Base-by-base conservation (phyloP, 2,797 vertebrate species). In the Phrynocephalus vlangalii region DNA sequence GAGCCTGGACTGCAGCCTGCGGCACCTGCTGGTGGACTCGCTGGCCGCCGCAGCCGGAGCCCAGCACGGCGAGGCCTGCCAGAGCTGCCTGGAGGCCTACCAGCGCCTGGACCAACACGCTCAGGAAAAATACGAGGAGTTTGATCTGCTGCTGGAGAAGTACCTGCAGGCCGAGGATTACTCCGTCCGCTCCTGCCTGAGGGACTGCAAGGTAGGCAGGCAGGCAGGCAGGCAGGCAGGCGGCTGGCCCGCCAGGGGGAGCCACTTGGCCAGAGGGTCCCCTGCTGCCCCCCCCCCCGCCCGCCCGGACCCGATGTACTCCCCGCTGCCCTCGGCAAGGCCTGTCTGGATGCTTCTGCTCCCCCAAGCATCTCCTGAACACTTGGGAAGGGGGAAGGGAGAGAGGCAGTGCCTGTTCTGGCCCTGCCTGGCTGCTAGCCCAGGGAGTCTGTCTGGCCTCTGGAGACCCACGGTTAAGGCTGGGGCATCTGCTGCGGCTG, bases 41-140 rank as follows among this genome's bases (percentile, higher is more conserved):
- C 94, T 95, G 95, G 48, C 80, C 0, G 96, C 94, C 71, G 95
- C 96, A 2, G 94, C 96, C 44, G 97, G 90, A 88, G 96, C 95
- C 94, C 96, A 71, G 94, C 97, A 94, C 85, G 97, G 96, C 89
- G 97, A 97, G 93, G 96, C 96, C 92, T 98, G 97, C 94, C 96
- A 96, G 95, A 95, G 93, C 95, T 98, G 97, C 90, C 95, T 98
- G 91, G 97, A 97, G 94, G 97, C 97, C 6, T 98, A 98, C 94
- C 97, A 97, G 95, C 95, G 97, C 94, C 96, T 98, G 95, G 97
- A 98, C 96, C 97, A 97, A 97, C 97, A 98, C 95, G 97, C 97
- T 97, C 97, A 97, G 97, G 97, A 98, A 97, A 98, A 98, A 97
- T 98, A 98, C 89, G 97, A 98, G 90, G 97, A 98, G 96, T 98